Evolutionary conservation across 2,888 invertebrate genomes (phyloP).

Genomic region (Allacma fusca): DNA sequence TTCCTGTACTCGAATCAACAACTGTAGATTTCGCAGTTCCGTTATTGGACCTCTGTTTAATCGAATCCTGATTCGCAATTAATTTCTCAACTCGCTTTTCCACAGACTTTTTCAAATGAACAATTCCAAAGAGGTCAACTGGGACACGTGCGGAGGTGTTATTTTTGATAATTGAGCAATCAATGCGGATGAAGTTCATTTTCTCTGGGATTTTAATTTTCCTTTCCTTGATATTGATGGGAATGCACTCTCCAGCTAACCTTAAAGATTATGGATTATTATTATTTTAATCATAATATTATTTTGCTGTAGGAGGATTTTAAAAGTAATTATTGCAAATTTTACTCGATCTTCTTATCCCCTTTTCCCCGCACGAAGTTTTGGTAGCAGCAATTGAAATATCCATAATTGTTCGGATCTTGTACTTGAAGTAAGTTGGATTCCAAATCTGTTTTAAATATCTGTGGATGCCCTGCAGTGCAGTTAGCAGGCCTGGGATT

Average conservation of each 20-base stretch:
- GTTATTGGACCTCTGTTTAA: no score
- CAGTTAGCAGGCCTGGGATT: conserved; percentile 68
- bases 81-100: conserved; percentile 43
- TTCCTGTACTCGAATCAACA: background rate
- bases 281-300: background rate
- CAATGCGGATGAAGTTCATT: conserved; percentile 47
- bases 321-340: background rate
- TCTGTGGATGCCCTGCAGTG: conserved; percentile 62
- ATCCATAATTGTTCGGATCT: background rate
- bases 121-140: conserved; percentile 51
- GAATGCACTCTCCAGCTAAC: conserved; percentile 25
- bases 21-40: background rate
- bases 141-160: background rate
- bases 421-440: conserved; percentile 14
- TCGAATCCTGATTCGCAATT: background rate
- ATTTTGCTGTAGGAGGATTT: background rate
- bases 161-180: conserved; percentile 38
- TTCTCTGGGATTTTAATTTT: conserved; percentile 39
- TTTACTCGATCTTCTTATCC: background rate
- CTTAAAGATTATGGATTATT: conserved; percentile 17
- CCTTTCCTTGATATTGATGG: conserved; percentile 39
- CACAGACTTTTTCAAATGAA: conserved; percentile 45
- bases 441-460: conserved; percentile 44
- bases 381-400: conserved; percentile 23
- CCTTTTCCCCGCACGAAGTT: background rate